Evolutionary conservation across 2,797 vertebrate genomes (phyloP), one percentile per base, ranked within the genome.

Genomic region (Otus scops): DNA sequence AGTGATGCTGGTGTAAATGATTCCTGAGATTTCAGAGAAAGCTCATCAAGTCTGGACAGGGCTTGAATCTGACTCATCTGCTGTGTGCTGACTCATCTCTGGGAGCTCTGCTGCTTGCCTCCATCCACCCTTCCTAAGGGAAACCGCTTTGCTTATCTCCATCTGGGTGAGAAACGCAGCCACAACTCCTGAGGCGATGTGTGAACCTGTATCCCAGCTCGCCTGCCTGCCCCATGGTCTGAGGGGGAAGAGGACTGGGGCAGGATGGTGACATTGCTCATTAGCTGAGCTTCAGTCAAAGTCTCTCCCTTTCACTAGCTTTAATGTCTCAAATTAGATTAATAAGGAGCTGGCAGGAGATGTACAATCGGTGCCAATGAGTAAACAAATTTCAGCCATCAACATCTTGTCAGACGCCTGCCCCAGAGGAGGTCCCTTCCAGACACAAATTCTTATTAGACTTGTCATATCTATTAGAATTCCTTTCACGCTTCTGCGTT

Each of bases 401-500:
- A 98, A 96, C 56, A 39, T 93, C 98, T 98, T 99, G 98, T 99
- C 99, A 99, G 98, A 98, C 89, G 78, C 83, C 67, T 57, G 97
- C 98, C 98, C 98, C 98, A 92, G 98, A 98, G 99, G 99, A 98
- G 98, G 98, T 97, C 98, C 98, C 98, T 98, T 97, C 97, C 96
- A 95, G 97, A 93, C 97, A 97, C 98, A 97, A 97, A 95, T 98
- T 98, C 99, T 99, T 98, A 99, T 99, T 99, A 99, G 98, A 99
- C 98, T 98, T 99, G 99, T 99, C 99, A 99, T 98, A 98, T 99
- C 98, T 97, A 99, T 99, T 99, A 99, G 99, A 98, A 99, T 99
- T 99, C 98, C 98, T 98, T 99, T 98, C 98, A 99, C 98, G 99
- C 98, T 99, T 98, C 98, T 98, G 98, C 98, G 97, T 98, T 98